Evolutionary conservation across 2,888 invertebrate species (phyloP).

Genomic region (Eurytoma adleriae): DNA sequence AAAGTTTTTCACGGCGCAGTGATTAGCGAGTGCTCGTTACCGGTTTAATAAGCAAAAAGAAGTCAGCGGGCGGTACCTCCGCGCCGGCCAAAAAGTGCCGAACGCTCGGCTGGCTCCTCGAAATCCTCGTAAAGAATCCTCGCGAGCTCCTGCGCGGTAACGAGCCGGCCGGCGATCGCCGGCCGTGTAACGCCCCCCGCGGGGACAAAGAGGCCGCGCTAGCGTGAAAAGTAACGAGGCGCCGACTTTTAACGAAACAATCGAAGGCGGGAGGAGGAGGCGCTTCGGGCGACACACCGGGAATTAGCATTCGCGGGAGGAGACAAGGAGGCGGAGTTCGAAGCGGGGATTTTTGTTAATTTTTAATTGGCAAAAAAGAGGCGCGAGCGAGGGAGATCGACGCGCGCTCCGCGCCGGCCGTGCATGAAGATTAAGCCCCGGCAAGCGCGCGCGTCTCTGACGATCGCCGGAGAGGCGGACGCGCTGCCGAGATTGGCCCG

Average conservation of each 20-base stretch:
- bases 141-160: neutral
- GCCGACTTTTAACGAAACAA: conserved; percentile 40
- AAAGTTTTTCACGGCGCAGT: too few species aligned
- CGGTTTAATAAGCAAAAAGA: too few species aligned
- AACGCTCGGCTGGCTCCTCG: too few species aligned
- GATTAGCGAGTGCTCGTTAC: too few species aligned
- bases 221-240: neutral
- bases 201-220: neutral
- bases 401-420: conserved; percentile 18
- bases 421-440: neutral
- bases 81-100: too few species aligned
- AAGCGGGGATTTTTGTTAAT: conserved; percentile 70
- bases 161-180: neutral
- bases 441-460: too few species aligned
- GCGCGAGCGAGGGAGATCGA: neutral
- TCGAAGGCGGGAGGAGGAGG: conserved; percentile 43
- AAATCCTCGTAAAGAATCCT: neutral
- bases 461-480: too few species aligned
- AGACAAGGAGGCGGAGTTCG: conserved; percentile 34
- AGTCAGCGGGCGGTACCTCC: too few species aligned
- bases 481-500: too few species aligned
- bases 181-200: neutral
- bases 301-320: conserved; percentile 31
- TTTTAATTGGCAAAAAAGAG: conserved; percentile 74
- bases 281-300: conserved; percentile 26